Evolutionary conservation across 2,797 vertebrate genomes (phyloP).

Genomic region (Helostoma temminkii): DNA sequence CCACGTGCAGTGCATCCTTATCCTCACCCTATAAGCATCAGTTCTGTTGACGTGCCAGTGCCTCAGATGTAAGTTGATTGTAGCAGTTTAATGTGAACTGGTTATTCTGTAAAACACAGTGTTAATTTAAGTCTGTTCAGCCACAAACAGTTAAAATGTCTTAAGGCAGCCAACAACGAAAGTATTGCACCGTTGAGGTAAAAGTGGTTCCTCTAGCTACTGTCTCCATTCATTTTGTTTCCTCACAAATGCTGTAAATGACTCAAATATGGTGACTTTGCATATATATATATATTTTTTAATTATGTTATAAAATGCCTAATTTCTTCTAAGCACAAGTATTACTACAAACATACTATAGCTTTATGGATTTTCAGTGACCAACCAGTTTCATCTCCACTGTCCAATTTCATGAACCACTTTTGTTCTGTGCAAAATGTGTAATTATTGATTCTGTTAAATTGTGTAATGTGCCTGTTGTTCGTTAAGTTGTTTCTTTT

Average conservation of each 20-base stretch:
- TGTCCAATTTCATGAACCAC: slow-evolving; percentile 19
- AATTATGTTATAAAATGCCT: slow-evolving; percentile 12
- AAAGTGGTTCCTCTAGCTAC: slow-evolving; percentile 19
- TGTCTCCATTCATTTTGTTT: background rate
- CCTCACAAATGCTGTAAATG: slow-evolving; percentile 2
- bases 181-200: slow-evolving; percentile 10
- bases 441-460: slow-evolving; percentile 40
- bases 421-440: slow-evolving; percentile 39
- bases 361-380: slow-evolving; percentile 24
- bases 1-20: slow-evolving; percentile 49
- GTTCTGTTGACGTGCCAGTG: slow-evolving; percentile 63
- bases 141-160: slow-evolving; percentile 1
- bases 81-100: slow-evolving; percentile 64
- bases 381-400: slow-evolving; percentile 27
- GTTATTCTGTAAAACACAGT: slow-evolving; percentile 37
- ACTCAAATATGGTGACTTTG: background rate
- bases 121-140: slow-evolving; percentile 18
- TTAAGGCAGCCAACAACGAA: background rate
- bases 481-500: slow-evolving; percentile 21
- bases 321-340: slow-evolving; percentile 60
- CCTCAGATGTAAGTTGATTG: slow-evolving; percentile 65
- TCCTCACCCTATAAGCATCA: slow-evolving; percentile 26
- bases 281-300: slow-evolving; percentile 13
- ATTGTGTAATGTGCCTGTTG: slow-evolving; percentile 35
- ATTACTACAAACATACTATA: slow-evolving; percentile 32